Evolutionary conservation across 2,113 vertebrate species (phyloP), one percentile per base, ranked within the genome.

Genomic region (Brachyhypopomus occidentalis): DNA sequence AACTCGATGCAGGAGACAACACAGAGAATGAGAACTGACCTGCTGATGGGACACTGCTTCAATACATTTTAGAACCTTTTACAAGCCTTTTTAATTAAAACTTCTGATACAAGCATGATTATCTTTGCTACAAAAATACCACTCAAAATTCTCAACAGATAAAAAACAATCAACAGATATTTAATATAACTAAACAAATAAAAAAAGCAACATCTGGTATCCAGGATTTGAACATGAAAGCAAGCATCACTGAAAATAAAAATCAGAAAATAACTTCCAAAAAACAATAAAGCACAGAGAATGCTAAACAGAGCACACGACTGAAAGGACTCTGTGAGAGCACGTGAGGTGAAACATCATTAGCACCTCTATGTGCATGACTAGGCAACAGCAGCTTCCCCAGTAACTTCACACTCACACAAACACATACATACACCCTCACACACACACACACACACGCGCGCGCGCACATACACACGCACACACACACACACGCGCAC

Each of bases 371-470:
- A 60, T 9, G 56, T 75, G 38, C 64, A 77, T 81, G 75, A 86
- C 82, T 56, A 81, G 52, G 27, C 80, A 87, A 84, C 79, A 67
- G 72, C 5, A 45, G 45, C 45, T 67, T 88, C 84, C 81, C 77
- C n/a, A 36, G 64, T n/a, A 59, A 52, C 34, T 27, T n/a, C 59
- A 63, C 8, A 56, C 14, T 64, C 75, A 72, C 75, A 67, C 16
- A 48, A 59, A 66, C 45, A 52, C 41, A 9, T 4, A 41, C 9
- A 9, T 9, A 9, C 41, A 48, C 36, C 3, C 36, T 4, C 6
- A 6, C 36, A 20, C 59, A 63, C 8, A 56, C 14, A 69, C 75
- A 71, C 74, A 67, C 14, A 48, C 63, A 66, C 23, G 12, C 58
- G 45, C 36, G 72, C 23, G 11, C 41, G 9, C 45, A 52, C 41